Percentiles rank a stretch among this genome's conserved stretches.
Evolutionary conservation across 1,140 invertebrate species (phyloP).

Genomic region (Atopsyche davidsoni): DNA sequence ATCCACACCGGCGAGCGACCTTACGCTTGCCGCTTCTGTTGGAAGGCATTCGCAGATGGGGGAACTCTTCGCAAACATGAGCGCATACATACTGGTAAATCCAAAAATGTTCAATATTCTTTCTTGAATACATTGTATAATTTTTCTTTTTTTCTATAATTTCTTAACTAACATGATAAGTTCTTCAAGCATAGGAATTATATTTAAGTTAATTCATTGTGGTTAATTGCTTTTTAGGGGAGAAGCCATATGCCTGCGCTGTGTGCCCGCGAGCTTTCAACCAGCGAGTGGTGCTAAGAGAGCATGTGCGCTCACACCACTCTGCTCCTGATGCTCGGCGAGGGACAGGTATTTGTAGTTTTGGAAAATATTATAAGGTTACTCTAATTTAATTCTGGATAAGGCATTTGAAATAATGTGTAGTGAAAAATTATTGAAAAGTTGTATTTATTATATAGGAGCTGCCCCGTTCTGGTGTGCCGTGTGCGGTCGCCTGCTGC

Average conservation of each 20-base stretch:
- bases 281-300: slow-evolving; percentile 73
- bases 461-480: slow-evolving; percentile 62
- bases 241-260: slow-evolving; percentile 94
- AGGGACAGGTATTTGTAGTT: slow-evolving; percentile 37
- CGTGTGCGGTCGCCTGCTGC: slow-evolving; percentile 63
- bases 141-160: slow-evolving; percentile 1
- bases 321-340: slow-evolving; percentile 63
- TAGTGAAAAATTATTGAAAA: slow-evolving; percentile 36
- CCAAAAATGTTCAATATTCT: neutral
- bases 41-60: slow-evolving; percentile 97
- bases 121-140: neutral
- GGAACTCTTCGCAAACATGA: slow-evolving; percentile 96
- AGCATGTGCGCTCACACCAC: slow-evolving; percentile 77
- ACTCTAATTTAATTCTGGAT: neutral
- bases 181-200: neutral
- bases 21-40: slow-evolving; percentile 94
- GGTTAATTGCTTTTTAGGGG: slow-evolving; percentile 44
- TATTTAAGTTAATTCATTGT: neutral
- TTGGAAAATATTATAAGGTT: slow-evolving; percentile 4
- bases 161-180: neutral
- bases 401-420: neutral
- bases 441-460: slow-evolving; percentile 30
- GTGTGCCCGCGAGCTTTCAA: slow-evolving; percentile 84
- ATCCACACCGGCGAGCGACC: slow-evolving; percentile 81
- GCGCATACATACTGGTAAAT: slow-evolving; percentile 81